These are phyloP conservation scores for Xerus rutilus DNA, from an alignment of 2,797 vertebrate species.

Conservation along the genomic window DNA sequence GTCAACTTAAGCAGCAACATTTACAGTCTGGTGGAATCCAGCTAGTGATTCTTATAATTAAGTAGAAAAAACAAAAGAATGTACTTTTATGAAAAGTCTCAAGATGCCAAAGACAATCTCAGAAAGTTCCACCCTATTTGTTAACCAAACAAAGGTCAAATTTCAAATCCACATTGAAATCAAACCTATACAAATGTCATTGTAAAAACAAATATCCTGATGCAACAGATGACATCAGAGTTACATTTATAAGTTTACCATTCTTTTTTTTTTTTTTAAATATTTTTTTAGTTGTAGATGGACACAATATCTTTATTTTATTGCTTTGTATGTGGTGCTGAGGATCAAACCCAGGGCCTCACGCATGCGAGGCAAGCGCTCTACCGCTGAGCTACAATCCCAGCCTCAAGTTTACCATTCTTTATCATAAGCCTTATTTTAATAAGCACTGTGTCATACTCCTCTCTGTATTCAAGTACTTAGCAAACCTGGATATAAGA, in stretches of 20 bases:
- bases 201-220: conserved; percentile 57
- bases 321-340: no score
- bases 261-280: no score
- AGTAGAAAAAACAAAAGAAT: conserved; percentile 16
- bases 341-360: no score
- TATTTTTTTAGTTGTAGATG: no score
- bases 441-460: not conserved
- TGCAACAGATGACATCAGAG: conserved; percentile 21
- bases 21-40: not conserved
- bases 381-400: no score
- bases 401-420: not conserved
- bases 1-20: not conserved
- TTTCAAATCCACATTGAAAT: conserved; percentile 59
- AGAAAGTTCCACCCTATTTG: conserved; percentile 30
- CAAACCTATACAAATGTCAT: conserved; percentile 59
- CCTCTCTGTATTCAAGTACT: not conserved
- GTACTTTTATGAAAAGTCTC: conserved; percentile 19
- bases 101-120: conserved; percentile 46
- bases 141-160: conserved; percentile 69
- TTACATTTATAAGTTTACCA: not conserved
- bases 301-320: no score
- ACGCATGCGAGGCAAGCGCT: no score
- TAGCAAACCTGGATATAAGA: conserved; percentile 1
- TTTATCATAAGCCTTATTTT: conserved; percentile 20
- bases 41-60: not conserved